phyloP scores from a whole-genome alignment of 37 sponge, comb jelly and placozoan genomes.

The Amphimedon queenslandica region DNA sequence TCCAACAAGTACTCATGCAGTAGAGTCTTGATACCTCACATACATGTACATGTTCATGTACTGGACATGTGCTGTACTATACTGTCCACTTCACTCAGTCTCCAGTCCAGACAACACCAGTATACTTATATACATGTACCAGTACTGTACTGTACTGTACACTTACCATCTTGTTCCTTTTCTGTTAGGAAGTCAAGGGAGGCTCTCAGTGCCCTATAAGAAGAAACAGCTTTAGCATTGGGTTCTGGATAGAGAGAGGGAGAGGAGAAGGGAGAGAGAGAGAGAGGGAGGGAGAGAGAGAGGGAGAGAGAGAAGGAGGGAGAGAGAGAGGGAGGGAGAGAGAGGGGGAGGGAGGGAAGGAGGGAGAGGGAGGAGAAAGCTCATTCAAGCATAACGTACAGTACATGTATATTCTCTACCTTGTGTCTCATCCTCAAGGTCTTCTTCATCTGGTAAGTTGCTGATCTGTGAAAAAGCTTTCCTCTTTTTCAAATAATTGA shows the following conservation, averaged over 20 bases:
- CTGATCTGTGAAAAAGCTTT: too few relatives aligned
- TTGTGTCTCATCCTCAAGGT: background rate
- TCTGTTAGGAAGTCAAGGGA: background rate
- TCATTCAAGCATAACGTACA: too few relatives aligned
- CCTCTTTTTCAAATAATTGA: too few relatives aligned
- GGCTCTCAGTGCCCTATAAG: too few relatives aligned
- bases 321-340: constrained; percentile 16
- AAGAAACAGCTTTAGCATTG: background rate
- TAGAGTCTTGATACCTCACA: too few relatives aligned
- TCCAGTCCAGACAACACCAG: background rate
- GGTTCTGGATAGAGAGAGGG: background rate
- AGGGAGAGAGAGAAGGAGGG: constrained; percentile 3
- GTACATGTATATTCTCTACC: background rate
- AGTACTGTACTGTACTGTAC: background rate
- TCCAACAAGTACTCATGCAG: too few relatives aligned
- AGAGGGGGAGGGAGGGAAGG: background rate
- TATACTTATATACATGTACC: background rate
- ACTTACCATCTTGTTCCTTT: background rate
- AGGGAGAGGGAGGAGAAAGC: background rate
- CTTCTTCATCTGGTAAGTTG: background rate
- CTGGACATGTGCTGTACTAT: too few relatives aligned
- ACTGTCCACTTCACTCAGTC: too few relatives aligned
- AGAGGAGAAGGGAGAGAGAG: background rate
- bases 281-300: background rate
- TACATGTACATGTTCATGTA: background rate